Base-by-base conservation (phyloP, 2,113 vertebrate species). In the Illadopsis cleaveri region DNA sequence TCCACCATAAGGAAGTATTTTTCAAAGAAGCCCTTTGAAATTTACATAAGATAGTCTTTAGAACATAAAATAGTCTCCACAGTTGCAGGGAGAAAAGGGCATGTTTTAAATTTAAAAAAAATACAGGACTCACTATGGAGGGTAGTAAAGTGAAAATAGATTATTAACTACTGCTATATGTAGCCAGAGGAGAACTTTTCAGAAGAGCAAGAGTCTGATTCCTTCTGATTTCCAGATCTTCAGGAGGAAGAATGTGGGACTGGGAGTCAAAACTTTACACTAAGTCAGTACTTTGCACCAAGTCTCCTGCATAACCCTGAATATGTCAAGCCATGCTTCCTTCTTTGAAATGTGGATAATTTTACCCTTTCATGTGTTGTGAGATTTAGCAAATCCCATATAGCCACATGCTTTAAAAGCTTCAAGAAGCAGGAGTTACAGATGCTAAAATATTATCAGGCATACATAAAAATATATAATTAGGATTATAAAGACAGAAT, bases 11-110 rank as follows among this genome's bases (percentile, higher is more conserved):
- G 95, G 95, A 96, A 96, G 79, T 93, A 64, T 64, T 95, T 68
- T 72, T 76, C 70, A 88, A 90, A 90, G 85, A 53, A 86, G 70
- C 15, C 48, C 82, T 97, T 92, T 97, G 92, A 97, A 94, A 96
- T 94, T 92, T 86, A 88, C 95, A 93, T 86, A 53, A 76, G 70
- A 85, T 57, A 80, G 75, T 65, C 70, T 86, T 48, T 57, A n/a
- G n/a, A n/a, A n/a, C n/a, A n/a, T n/a, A n/a, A n/a, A n/a, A n/a
- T n/a, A 31, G 61, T 45, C 66, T 77, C 35, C 30, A 61, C 5
- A 57, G 75, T 45, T 86, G 66, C 45, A 90, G 35, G 54, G 50
- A 95, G 92, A 83, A 85, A 95, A 62, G 30, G 50, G 18, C 21
- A 66, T 86, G 38, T 27, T 90, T 90, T 70, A 80, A 84, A 90